These are phyloP conservation scores for Momotus momota DNA, from an alignment of 2,797 vertebrate species.

Conservation along the genomic window DNA sequence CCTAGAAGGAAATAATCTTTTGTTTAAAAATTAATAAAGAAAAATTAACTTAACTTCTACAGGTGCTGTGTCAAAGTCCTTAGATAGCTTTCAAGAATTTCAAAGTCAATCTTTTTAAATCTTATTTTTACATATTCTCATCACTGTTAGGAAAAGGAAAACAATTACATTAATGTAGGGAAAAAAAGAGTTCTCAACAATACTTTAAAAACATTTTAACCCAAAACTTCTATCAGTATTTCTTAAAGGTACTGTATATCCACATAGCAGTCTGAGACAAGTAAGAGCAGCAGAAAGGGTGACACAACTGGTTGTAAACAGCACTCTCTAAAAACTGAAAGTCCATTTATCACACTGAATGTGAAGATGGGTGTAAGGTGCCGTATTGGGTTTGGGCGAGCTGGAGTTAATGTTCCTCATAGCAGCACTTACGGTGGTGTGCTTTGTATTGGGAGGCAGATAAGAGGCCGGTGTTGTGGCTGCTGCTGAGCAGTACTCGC, in stretches of 20 bases:
- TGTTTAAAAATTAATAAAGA: constrained; percentile 47
- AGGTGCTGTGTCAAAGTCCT: neutral
- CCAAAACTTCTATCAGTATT: neutral
- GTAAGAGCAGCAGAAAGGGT: neutral
- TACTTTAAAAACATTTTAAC: neutral
- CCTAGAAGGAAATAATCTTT: constrained; percentile 10
- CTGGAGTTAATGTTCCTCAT: no score
- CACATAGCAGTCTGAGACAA: neutral
- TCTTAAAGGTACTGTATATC: neutral
- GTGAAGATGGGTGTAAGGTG: neutral
- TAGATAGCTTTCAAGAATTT: constrained; percentile 6
- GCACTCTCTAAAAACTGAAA: neutral
- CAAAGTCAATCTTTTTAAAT: neutral
- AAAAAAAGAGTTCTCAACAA: neutral
- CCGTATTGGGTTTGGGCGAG: no score
- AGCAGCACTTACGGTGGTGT: no score
- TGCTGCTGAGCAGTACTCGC: no score
- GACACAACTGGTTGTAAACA: neutral
- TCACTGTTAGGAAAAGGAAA: neutral
- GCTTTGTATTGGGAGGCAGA: no score
- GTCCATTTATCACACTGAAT: neutral
- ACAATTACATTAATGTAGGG: neutral
- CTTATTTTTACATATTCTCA: neutral
- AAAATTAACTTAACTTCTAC: constrained; percentile 8
- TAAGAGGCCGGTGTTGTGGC: no score